phyloP scores from a whole-genome alignment of 2,113 vertebrate species.

The Narcine bancroftii region DNA sequence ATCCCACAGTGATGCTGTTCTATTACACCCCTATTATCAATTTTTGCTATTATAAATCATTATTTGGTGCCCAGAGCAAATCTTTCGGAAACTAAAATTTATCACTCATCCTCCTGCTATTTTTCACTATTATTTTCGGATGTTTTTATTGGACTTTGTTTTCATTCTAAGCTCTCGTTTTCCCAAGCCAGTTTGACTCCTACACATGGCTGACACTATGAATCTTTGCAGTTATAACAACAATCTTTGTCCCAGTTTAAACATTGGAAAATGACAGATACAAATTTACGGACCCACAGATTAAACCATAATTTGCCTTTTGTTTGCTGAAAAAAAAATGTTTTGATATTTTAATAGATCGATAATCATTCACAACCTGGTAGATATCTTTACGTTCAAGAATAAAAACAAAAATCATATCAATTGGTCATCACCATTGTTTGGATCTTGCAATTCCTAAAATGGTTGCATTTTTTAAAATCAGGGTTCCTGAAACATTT shows the following conservation, averaged over 20 bases:
- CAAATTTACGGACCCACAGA: not conserved
- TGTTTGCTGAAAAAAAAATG: not conserved
- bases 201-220: slow-evolving; percentile 32
- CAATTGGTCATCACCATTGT: not conserved
- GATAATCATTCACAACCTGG: not conserved
- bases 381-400: no score
- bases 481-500: not conserved
- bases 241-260: not conserved
- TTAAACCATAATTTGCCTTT: slow-evolving; percentile 6
- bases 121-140: slow-evolving; percentile 36
- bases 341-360: not conserved
- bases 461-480: not conserved
- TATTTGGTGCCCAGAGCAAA: not conserved
- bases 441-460: not conserved
- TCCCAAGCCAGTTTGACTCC: slow-evolving; percentile 35
- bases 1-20: not conserved
- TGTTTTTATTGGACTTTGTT: slow-evolving; percentile 20
- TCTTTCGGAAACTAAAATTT: not conserved
- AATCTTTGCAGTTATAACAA: slow-evolving; percentile 27
- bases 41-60: slow-evolving; percentile 3
- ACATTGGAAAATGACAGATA: no score
- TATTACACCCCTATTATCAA: not conserved
- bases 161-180: slow-evolving; percentile 30
- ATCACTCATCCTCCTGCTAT: slow-evolving; percentile 5
- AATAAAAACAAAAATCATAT: not conserved